A percentile compares a stretch with the other conserved stretches of the same genome.
phyloP scores from a whole-genome alignment of 2,113 vertebrate species.

The Alosa alosa region DNA sequence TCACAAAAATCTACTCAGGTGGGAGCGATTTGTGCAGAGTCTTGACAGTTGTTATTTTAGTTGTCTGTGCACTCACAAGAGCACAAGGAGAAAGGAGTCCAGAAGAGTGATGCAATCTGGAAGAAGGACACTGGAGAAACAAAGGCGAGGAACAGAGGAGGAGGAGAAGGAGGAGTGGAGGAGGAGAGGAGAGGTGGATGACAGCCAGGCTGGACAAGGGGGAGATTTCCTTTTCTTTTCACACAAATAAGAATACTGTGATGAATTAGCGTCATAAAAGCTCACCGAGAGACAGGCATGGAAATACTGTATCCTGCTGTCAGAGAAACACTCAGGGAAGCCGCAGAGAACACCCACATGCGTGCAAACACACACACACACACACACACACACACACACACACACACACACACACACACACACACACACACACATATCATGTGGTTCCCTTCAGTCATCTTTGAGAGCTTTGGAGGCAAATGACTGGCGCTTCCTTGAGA shows the following conservation, averaged over 20 bases:
- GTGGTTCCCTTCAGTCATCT: constrained; percentile 8
- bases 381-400: not conserved
- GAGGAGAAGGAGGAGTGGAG: not conserved
- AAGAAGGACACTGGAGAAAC: not conserved
- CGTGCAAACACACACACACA: not conserved
- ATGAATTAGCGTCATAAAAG: constrained; percentile 12
- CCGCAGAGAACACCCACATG: not conserved
- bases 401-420: not conserved
- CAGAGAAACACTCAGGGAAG: not conserved
- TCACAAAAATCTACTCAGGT: not conserved
- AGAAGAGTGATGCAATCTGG: not conserved
- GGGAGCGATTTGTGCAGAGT: not conserved
- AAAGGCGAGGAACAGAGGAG: not conserved
- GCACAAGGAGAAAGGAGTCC: not conserved
- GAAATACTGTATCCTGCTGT: constrained; percentile 12
- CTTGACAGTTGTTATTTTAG: not conserved
- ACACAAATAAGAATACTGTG: not conserved
- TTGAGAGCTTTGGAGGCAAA: constrained; percentile 1
- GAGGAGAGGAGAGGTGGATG: not conserved
- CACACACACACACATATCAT: not conserved
- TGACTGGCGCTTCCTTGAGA: not conserved
- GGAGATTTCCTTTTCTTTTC: not conserved
- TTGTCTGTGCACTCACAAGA: not conserved
- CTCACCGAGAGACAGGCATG: not conserved
- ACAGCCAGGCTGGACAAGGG: not conserved